Evolutionary conservation across 2,113 vertebrate genomes (phyloP), one percentile per base, ranked within the genome.

Genomic region (Lagopus leucura): DNA sequence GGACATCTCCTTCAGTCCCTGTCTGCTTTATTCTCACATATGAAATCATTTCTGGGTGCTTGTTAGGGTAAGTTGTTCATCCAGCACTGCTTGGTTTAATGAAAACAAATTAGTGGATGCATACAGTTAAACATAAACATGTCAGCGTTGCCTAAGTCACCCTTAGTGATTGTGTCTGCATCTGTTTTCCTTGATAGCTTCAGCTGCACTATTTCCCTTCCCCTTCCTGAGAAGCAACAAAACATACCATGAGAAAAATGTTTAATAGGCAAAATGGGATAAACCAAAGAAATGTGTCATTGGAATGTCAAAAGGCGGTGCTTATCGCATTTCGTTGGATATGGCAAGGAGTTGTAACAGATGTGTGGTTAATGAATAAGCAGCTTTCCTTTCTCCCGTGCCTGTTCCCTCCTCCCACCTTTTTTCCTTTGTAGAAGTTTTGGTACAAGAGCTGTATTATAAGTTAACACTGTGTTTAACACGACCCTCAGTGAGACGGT

Each of bases 361-460:
- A 95, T 95, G 94, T 89, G 90, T 50, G 43, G 81, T 90, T 93
- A 87, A 96, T 96, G 89, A 95, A 88, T 89, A 92, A 91, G 73
- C 81, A 76, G 88, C 94, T 95, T 92, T 94, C 1, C 1, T 76
- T 65, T 86, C 61, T 45, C 60, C 67, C 30, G 0, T 69, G 45
- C 88, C 93, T 95, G 85, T 95, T 94, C 69, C 58, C 45, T 92
- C 92, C 91, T 96, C 91, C 91, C 84, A 94, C 87, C 87, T 32
- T 7, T 64, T 54, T 67, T 48, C 74, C 32, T 50, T 54, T 57
- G 8, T 70, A 87, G 47, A 20, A 47, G 87, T 93, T 93, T 87
- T 67, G 74, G 92, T 85, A 93, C 71, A 89, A 92, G 92, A 58
- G 25, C 58, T 34, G 6, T 3, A 8, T 63, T 32, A 9, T 10